Conservation (phyloP, 2,113 vertebrate species). For the Otolemur garnettii region DNA sequence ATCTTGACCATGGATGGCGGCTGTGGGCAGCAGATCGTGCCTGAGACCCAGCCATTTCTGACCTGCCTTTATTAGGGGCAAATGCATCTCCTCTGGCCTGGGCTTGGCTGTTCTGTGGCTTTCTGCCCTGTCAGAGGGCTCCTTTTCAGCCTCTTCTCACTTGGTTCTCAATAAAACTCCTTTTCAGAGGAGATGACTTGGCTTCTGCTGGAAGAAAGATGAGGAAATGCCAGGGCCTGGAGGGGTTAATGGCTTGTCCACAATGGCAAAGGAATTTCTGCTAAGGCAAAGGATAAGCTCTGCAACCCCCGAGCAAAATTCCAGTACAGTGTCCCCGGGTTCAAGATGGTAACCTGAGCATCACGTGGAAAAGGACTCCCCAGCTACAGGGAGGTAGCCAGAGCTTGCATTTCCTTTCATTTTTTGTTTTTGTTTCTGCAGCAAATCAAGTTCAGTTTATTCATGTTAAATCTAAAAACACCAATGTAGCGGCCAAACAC, state of each 20-base stretch:
- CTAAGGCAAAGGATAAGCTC: neutral
- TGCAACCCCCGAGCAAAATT: neutral
- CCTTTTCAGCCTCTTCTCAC: neutral
- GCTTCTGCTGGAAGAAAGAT: neutral
- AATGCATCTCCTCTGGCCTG: neutral
- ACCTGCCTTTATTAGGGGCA: accelerated
- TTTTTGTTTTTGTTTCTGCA: slow-evolving; percentile 17
- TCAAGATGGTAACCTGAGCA: neutral
- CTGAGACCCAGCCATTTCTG: accelerated
- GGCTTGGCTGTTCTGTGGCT: neutral
- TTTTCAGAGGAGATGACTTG: neutral
- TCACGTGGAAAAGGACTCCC: neutral
- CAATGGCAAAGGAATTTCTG: neutral
- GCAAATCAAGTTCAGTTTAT: slow-evolving; percentile 72
- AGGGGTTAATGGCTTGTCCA: neutral
- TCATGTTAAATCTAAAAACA: slow-evolving; percentile 70
- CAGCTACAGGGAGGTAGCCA: neutral
- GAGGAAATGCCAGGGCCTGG: neutral
- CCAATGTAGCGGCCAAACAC: slow-evolving; percentile 73
- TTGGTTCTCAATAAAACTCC: neutral
- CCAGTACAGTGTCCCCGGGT: neutral
- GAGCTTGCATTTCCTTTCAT: slow-evolving; percentile 54
- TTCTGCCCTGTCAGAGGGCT: neutral
- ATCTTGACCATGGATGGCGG: neutral
- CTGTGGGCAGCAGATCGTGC: accelerated